Evolutionary conservation across 2,797 vertebrate species (phyloP).

Genomic region (Sebastes steindachneri): DNA sequence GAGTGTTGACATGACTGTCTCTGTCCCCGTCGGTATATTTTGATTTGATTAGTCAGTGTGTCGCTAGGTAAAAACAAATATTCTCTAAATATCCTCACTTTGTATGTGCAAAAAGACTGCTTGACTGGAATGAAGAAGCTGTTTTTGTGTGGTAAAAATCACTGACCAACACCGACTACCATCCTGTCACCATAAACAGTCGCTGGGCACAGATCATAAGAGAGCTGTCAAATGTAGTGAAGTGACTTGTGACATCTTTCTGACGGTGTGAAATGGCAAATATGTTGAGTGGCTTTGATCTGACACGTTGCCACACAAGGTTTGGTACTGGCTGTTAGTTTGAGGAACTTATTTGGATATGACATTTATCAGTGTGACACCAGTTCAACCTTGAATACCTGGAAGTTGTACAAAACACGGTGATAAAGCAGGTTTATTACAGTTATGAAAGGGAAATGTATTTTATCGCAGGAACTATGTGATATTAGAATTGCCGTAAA

Average conservation of each 20-base stretch:
- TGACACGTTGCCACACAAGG: constrained; percentile 2
- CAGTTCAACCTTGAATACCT: not conserved
- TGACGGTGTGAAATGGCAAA: constrained; percentile 34
- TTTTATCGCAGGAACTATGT: not conserved
- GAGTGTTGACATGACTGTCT: constrained; percentile 26
- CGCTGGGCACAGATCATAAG: not conserved
- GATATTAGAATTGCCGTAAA: not conserved
- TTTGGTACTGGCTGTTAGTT: constrained; percentile 19
- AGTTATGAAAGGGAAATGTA: not conserved
- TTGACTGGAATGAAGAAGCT: not conserved
- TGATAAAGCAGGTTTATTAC: not conserved
- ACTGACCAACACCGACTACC: not conserved
- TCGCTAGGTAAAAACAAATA: not conserved
- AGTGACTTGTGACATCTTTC: constrained; percentile 38
- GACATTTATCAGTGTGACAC: not conserved
- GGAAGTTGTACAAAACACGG: not conserved
- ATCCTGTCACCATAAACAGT: not conserved
- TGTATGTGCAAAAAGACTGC: not conserved
- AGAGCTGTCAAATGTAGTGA: constrained; percentile 23
- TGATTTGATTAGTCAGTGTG: not conserved
- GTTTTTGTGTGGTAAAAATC: constrained; percentile 1
- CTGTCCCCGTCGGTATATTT: constrained; percentile 15
- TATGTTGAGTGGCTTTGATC: constrained; percentile 24
- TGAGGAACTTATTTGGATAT: constrained; percentile 43
- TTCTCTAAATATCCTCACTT: not conserved